Conservation (phyloP, 2,888 invertebrate species). For the Galerucella calmariensis region DNA sequence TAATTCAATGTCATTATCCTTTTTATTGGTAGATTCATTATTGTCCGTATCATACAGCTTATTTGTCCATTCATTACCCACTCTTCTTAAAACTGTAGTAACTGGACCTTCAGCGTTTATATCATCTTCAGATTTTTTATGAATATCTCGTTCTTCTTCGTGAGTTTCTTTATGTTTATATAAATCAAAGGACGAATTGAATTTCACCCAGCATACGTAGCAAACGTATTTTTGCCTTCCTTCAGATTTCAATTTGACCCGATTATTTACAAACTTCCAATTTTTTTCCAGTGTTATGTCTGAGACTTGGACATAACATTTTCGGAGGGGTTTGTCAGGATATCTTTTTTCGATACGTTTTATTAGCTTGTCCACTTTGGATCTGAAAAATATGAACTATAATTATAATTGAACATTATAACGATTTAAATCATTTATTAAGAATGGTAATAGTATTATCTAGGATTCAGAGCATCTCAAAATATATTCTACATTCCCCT, state of each 20-base stretch:
- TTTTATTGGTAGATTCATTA: neutral
- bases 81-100: neutral
- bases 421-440: neutral
- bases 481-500: too few species aligned
- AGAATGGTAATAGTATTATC: neutral
- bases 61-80: neutral
- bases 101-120: neutral
- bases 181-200: constrained; percentile 10
- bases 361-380: neutral
- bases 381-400: neutral
- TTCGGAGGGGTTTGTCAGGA: neutral
- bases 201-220: constrained; percentile 25
- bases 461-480: too few species aligned
- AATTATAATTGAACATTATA: neutral
- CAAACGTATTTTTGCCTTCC: constrained; percentile 27
- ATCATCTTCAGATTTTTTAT: neutral
- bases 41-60: neutral
- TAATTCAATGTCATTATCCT: neutral
- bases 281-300: constrained; percentile 14
- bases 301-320: neutral
- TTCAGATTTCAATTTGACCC: constrained; percentile 5
- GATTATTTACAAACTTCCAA: constrained; percentile 16
- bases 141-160: neutral
- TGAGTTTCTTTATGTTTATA: constrained; percentile 15
- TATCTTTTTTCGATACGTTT: neutral